Base-by-base conservation (phyloP, 2,888 invertebrate genomes). In the Limulus polyphemus region DNA sequence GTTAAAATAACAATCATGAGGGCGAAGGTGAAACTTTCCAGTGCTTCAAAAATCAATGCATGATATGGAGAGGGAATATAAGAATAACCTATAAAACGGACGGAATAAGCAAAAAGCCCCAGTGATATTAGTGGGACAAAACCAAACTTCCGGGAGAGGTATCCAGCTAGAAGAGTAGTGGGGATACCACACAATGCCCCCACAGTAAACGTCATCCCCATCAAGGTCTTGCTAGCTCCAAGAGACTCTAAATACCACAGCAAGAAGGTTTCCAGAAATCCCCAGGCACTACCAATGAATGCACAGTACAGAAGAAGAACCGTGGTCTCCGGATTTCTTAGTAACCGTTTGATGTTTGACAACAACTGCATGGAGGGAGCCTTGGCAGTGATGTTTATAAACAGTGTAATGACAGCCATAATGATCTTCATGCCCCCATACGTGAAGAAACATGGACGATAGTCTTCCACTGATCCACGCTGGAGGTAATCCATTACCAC, bases 191-290 rank as follows among this genome's bases (percentile, higher is more conserved):
- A 84, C 11, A 87, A 78, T 11, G 86, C 86, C 1, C 87, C 86
- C 57, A 87, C 85, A 0, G 87, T 87, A 70, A 88, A 84, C 0
- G 88, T 88, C 69, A 88, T 81, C 12, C 88, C 88, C 87, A 88
- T 87, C 61, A 88, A 78, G 0, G 85, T 84, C 58, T 85, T 82
- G 0, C 85, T 84, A 0, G 83, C 87, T 7, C 87, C 87, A 65
- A 88, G 77, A 75, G 87, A 87, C 74, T 88, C 85, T 49, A 88
- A 80, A 64, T 87, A 78, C 86, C 87, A 87, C 76, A 88, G 88
- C 48, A 88, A 79, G 77, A 87, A 88, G 70, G 86, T 87, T 76
- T 88, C 88, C 69, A 88, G 83, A 77, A 85, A 87, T 49, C 88
- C 88, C 87, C 87, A 88, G n/a, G 85, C 84, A 17, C 84, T 84